Evolutionary conservation across 1,140 invertebrate species (phyloP), one percentile per base, ranked within the genome.

Genomic region (Apis florea): DNA sequence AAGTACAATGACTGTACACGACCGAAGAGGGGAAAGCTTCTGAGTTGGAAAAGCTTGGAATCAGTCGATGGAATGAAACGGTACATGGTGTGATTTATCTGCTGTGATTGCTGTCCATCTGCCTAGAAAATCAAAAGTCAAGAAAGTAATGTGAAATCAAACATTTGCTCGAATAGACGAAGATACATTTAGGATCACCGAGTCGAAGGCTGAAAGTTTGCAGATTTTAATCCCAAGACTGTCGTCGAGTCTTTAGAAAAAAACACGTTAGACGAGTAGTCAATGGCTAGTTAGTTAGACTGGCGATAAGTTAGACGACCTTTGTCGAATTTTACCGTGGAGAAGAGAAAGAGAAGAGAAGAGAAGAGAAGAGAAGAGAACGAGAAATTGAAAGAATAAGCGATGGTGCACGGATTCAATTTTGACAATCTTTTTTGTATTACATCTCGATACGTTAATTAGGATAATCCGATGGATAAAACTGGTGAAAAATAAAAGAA

Each of bases 381-480:
- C 5, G 69, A 83, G 61, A 47, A 58, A 81, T 40, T 40, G 31
- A 40, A 74, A 69, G 58, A 24, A 47, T 61, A 19, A 68, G 49
- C 88, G 84, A 88, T 76, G 76, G 85, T 67, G 85, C 31, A 40
- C 87, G 85, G 85, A 89, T 92, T 90, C 83, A 89, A 92, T 92
- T 91, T 92, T 90, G 92, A 92, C 92, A 93, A 92, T 93, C 92
- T 92, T 92, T 79, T 93, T 93, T 93, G 88, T 92, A 92, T 90
- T 85, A 89, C 59, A 31, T 91, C 85, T 89, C 89, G 91, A 90
- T 91, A 87, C 89, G 74, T 87, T 88, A 47, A 40, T 58, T 88
- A 89, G 73, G 73, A 58, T 86, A 86, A 69, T 58, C 70, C 73
- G 69, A 26, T 10, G 54, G 59, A 47, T 24, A 71, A 54, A 58